Evolutionary conservation across 2,888 invertebrate species (phyloP), one percentile per base, ranked within the genome.

Genomic region (Ypsolopha scabrella): DNA sequence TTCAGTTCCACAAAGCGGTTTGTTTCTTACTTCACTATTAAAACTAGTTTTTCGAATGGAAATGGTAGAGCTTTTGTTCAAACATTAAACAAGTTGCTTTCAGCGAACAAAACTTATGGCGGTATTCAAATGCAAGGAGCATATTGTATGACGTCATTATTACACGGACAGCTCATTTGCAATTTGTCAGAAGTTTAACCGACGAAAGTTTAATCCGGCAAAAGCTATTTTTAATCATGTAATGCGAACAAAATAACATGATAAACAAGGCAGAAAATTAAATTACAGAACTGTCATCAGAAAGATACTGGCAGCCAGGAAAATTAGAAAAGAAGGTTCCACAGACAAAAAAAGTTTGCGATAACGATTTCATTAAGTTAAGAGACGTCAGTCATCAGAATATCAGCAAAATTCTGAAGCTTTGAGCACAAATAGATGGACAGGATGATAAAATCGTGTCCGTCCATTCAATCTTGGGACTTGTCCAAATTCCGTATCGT

Each of bases 391-490:
- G 14, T n/a, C 43, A 14, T 45, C 45, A 10, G 45, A 33, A 34
- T 45, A 45, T 24, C 45, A 45, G n/a, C 45, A 33, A 45, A 33
- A 24, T 24, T 34, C 24, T 24, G 34, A 33, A 45, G 11, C 41
- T 11, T n/a, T 38, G n/a, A 38, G 43, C n/a, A 65, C 59, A 63
- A 67, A 68, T 63, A 59, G 64, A 61, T 58, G 61, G 61, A 59
- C 61, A 24, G 63, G 61, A 57, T 56, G 59, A 64, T 63, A 64
- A 65, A 67, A 38, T 13, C 43, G 43, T 24, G 24, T 38, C 38
- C 0, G 14, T 13, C 24, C 14, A 14, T 13, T 43, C 43, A 13
- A 43, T 41, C 14, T 24, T 24, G 24, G 24, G 24, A 24, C 24
- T 24, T 24, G 24, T 24, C 43, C 43, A 38, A 38, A 10, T 38